A percentile compares a stretch with the other conserved stretches of the same genome.
phyloP scores from a whole-genome alignment of 2,797 vertebrate genomes.

The Benthosema pterotum region DNA sequence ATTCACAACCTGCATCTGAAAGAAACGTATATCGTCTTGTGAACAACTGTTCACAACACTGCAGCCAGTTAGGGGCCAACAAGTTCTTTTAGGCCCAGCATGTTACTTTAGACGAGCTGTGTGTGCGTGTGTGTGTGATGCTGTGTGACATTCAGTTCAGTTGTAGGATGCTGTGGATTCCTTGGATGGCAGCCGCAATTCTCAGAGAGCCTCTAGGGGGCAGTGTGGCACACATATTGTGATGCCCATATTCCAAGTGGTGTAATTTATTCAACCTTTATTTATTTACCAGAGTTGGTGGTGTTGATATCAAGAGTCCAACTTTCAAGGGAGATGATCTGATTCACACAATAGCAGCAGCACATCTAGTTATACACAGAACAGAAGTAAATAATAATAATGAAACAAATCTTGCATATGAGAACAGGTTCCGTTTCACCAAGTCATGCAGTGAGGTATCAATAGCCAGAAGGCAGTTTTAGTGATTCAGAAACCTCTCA shows the following conservation, averaged over 20 bases:
- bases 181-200: conserved; percentile 40
- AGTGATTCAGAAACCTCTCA: conserved; percentile 43
- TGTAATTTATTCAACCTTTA: too few relatives aligned
- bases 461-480: conserved; percentile 33
- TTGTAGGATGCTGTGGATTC: conserved; percentile 26
- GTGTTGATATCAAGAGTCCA: too few relatives aligned
- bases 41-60: not conserved
- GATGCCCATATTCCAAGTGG: conserved; percentile 22
- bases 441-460: conserved; percentile 12
- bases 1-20: conserved; percentile 20
- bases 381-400: not conserved
- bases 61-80: too few relatives aligned
- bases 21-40: not conserved
- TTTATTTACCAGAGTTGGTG: too few relatives aligned
- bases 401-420: conserved; percentile 19
- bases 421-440: conserved; percentile 10
- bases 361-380: too few relatives aligned
- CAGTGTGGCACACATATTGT: conserved; percentile 77
- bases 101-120: not conserved
- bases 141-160: conserved; percentile 33
- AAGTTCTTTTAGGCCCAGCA: not conserved
- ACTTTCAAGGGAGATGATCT: too few relatives aligned
- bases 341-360: too few relatives aligned
- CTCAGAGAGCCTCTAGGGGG: conserved; percentile 73
- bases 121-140: conserved; percentile 4